phyloP scores from a whole-genome alignment of 2,797 vertebrate genomes.

The Momotus momota region DNA sequence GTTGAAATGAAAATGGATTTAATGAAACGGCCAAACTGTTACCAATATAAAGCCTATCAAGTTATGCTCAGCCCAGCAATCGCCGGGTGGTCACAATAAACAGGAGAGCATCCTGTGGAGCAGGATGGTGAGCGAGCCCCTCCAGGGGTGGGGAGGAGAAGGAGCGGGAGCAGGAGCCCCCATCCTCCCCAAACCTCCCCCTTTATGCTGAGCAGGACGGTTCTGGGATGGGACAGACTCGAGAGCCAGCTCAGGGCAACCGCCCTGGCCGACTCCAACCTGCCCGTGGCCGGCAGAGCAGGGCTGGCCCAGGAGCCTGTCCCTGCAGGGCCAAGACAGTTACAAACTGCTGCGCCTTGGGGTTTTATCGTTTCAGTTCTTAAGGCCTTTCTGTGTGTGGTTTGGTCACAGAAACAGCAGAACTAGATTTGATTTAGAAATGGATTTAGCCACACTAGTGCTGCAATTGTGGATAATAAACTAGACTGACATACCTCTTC shows the following conservation, averaged over 20 bases:
- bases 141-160: background rate
- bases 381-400: background rate
- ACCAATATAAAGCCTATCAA: too few relatives aligned
- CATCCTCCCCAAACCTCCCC: background rate
- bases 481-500: background rate
- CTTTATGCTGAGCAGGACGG: background rate
- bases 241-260: background rate
- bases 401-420: background rate
- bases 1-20: background rate
- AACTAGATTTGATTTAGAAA: background rate
- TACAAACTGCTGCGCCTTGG: background rate
- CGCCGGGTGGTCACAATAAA: background rate
- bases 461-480: constrained; percentile 8
- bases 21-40: too few relatives aligned
- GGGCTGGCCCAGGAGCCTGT: background rate
- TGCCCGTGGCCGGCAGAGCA: background rate
- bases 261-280: background rate
- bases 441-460: background rate
- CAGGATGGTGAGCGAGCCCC: background rate
- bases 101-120: background rate
- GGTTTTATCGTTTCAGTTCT: background rate
- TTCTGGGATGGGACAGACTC: background rate
- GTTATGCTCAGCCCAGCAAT: background rate
- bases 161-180: background rate
- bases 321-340: background rate